Percentiles rank a stretch among this genome's conserved stretches.
Evolutionary conservation across 2,888 invertebrate species (phyloP).

Genomic region (Chrysolina americana): DNA sequence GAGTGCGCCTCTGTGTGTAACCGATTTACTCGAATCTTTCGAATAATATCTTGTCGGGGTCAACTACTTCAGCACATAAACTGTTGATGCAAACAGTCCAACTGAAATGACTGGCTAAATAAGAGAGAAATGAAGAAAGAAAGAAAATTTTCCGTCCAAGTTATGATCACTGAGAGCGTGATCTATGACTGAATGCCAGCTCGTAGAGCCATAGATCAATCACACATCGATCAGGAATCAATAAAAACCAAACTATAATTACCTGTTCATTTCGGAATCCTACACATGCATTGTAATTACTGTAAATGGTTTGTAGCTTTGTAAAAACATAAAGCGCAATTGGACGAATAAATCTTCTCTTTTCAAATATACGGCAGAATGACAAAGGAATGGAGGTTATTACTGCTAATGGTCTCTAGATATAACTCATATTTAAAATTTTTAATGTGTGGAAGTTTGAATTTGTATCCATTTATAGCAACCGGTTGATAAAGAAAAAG

Average conservation of each 20-base stretch:
- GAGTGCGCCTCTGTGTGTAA: background rate
- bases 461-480: conserved; percentile 56
- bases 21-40: background rate
- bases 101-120: background rate
- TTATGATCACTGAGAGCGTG: conserved; percentile 61
- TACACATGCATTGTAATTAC: conserved; percentile 69
- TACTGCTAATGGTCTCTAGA: conserved; percentile 59
- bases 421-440: conserved; percentile 61
- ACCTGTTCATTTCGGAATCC: conserved; percentile 67
- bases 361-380: conserved; percentile 59
- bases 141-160: conserved; percentile 39
- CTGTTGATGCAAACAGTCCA: conserved; percentile 3
- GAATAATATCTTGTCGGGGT: conserved; percentile 4
- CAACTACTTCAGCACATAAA: conserved; percentile 14
- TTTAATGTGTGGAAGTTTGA: conserved; percentile 53
- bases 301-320: conserved; percentile 62
- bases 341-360: conserved; percentile 63
- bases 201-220: conserved; percentile 68
- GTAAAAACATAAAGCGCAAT: conserved; percentile 62
- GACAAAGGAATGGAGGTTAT: conserved; percentile 58
- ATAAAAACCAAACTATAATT: conserved; percentile 66
- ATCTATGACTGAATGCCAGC: conserved; percentile 67
- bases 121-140: background rate
- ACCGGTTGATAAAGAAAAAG: background rate
- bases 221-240: conserved; percentile 67